Evolutionary conservation across 2,888 invertebrate genomes (phyloP), one percentile per base, ranked within the genome.

Genomic region (Mythimna loreyi): DNA sequence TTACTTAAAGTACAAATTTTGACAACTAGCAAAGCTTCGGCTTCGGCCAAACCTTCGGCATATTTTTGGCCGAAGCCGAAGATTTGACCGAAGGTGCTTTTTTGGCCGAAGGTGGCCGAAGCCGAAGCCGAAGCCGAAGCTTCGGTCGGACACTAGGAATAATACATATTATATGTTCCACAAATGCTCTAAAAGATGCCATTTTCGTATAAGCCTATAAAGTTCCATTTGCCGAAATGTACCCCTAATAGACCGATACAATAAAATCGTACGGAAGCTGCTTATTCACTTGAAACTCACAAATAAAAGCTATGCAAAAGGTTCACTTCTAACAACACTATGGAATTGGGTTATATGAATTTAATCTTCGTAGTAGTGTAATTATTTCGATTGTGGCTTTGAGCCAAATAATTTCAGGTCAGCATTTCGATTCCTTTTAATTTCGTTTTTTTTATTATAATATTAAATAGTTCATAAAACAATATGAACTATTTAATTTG

Each of bases 161-260:
- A 19, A 21, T 13, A 30, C 11, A 53, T n/a, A 13, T 30, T 4
- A 33, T 3, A 56, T 23, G 8, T 56, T 7, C 16, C 16, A 30
- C 8, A 21, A 55, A 30, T 21, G 16, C 21, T 56, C 36, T 0
- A 9, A 19, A 45, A 23, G n/a, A 30, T 16, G 2, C 28, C 23
- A 23, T n/a, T 64, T n/a, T 13, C 3, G 6, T 19, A 66, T n/a
- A 30, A 40, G 4, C 7, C 13, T n/a, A 25, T 33, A 25, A 52
- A 49, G 7, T 50, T 23, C 21, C n/a, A 67, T 66, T 50, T 52
- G 23, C 9, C 7, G 16, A 66, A 66, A 67, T 67, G n/a, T 23
- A 5, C 3, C 13, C 8, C 23, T 70, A 56, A 68, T 30, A 50
- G 49, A 43, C 49, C 19, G 13, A 49, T 43, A 57, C 23, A 57